Conservation (phyloP, 1,140 invertebrate genomes). For the Luehdorfia chinensis region DNA sequence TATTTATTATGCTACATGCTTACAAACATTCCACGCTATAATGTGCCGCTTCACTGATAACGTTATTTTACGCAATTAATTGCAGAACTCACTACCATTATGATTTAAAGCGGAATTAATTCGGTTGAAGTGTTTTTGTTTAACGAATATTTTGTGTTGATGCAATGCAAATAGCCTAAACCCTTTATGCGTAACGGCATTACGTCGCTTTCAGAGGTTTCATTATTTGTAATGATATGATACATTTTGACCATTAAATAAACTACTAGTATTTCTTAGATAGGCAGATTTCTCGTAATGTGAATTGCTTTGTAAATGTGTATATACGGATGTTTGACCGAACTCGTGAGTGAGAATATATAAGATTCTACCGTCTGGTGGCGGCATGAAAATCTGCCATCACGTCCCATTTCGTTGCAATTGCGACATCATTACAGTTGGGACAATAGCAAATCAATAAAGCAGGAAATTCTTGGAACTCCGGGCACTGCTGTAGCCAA, state of each 20-base stretch:
- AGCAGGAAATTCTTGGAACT: too few relatives aligned
- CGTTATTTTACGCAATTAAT: constrained; percentile 63
- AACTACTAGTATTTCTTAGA: not conserved
- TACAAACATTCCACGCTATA: constrained; percentile 54
- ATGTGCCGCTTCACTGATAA: constrained; percentile 53
- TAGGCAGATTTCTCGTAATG: too few relatives aligned
- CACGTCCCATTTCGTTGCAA: too few relatives aligned
- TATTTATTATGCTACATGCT: constrained; percentile 62
- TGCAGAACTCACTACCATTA: constrained; percentile 52
- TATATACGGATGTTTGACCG: too few relatives aligned
- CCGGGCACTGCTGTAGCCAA: too few relatives aligned
- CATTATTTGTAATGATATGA: constrained; percentile 3
- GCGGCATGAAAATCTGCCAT: too few relatives aligned
- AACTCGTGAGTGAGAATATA: too few relatives aligned
- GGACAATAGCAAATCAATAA: too few relatives aligned
- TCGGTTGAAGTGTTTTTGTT: constrained; percentile 50
- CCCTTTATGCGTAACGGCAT: constrained; percentile 22
- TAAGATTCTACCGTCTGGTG: too few relatives aligned
- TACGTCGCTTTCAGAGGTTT: constrained; percentile 11
- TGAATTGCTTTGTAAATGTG: too few relatives aligned
- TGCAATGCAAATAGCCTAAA: constrained; percentile 40
- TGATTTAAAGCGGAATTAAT: constrained; percentile 61
- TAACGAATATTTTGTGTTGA: constrained; percentile 61
- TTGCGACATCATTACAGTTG: too few relatives aligned
- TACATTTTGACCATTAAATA: constrained; percentile 10